A percentile compares a stretch with the other conserved stretches of the same genome.
Conservation (phyloP, 2,797 vertebrate genomes). For the Typhlichthys subterraneus region DNA sequence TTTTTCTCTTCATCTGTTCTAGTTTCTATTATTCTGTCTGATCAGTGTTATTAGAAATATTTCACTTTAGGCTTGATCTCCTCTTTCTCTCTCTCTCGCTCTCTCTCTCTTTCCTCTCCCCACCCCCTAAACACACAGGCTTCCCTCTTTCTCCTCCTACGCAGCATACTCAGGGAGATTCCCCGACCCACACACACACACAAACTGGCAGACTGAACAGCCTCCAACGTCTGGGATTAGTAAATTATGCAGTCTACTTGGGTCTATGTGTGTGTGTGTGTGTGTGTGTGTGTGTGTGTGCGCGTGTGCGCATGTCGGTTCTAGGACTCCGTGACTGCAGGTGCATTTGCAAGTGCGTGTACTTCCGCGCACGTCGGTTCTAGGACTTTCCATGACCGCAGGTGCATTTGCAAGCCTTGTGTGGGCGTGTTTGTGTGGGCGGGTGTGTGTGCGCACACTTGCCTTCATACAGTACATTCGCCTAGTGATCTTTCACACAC, state of each 20-base stretch:
- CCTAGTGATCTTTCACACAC: conserved; percentile 12
- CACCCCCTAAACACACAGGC: conserved; percentile 45
- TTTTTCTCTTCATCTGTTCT: neutral
- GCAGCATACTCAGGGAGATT: conserved; percentile 53
- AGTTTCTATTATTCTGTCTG: neutral
- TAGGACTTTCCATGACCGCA: conserved; percentile 19
- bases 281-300: neutral
- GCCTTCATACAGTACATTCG: conserved; percentile 7
- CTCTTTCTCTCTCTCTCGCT: conserved; percentile 14
- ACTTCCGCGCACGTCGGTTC: conserved; percentile 10
- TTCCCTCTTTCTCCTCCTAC: conserved; percentile 62
- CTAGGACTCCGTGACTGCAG: conserved; percentile 17
- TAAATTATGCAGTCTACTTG: conserved; percentile 68
- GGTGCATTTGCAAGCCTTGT: conserved; percentile 13
- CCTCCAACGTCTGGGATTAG: conserved; percentile 49
- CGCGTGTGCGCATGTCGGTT: conserved; percentile 8
- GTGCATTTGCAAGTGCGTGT: conserved; percentile 14
- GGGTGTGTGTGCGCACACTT: conserved; percentile 12
- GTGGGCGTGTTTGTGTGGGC: conserved; percentile 22
- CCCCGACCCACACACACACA: conserved; percentile 39
- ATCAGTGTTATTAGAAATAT: neutral
- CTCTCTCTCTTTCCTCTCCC: conserved; percentile 9
- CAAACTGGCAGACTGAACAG: conserved; percentile 45
- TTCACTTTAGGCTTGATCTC: neutral
- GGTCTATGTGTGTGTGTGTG: conserved; percentile 38